phyloP scores from a whole-genome alignment of 2,113 vertebrate genomes.

The Brachyhypopomus occidentalis region DNA sequence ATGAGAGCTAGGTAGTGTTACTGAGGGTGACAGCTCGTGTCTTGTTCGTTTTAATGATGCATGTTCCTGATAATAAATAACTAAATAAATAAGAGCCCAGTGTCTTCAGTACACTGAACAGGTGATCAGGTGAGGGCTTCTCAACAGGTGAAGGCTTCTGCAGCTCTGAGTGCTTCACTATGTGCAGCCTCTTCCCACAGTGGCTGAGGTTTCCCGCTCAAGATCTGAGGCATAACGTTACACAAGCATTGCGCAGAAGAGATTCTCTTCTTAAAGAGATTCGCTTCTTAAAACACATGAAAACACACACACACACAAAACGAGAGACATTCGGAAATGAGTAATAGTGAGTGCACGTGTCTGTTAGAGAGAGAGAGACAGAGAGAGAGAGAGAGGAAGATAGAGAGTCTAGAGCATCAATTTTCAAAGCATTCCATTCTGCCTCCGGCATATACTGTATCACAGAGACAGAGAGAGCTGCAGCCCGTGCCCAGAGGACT shows the following conservation, averaged over 20 bases:
- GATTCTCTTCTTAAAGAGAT: conserved; percentile 1
- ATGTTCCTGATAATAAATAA: conserved; percentile 6
- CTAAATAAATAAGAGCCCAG: too few species aligned
- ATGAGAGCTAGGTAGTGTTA: conserved; percentile 1
- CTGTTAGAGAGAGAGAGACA: conserved; percentile 1
- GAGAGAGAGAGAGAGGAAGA: conserved; percentile 19
- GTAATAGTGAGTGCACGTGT: neutral
- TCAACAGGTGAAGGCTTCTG: conserved; percentile 1
- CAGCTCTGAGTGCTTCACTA: neutral
- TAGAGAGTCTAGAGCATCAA: conserved; percentile 26
- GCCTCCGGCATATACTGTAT: conserved; percentile 42
- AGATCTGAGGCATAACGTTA: neutral
- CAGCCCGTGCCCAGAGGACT: conserved; percentile 37
- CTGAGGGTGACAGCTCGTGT: neutral
- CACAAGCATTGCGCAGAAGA: neutral
- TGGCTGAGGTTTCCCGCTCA: conserved; percentile 3
- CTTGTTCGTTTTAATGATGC: conserved; percentile 1
- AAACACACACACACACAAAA: conserved; percentile 9
- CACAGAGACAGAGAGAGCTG: conserved; percentile 27
- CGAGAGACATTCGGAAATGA: conserved; percentile 16
- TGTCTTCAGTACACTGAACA: neutral
- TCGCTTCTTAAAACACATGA: neutral
- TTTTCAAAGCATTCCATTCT: conserved; percentile 47
- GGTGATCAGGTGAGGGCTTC: neutral
- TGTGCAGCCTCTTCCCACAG: neutral